Evolutionary conservation across 2,113 vertebrate genomes (phyloP).

Genomic region (Trochalopteron elliotii): DNA sequence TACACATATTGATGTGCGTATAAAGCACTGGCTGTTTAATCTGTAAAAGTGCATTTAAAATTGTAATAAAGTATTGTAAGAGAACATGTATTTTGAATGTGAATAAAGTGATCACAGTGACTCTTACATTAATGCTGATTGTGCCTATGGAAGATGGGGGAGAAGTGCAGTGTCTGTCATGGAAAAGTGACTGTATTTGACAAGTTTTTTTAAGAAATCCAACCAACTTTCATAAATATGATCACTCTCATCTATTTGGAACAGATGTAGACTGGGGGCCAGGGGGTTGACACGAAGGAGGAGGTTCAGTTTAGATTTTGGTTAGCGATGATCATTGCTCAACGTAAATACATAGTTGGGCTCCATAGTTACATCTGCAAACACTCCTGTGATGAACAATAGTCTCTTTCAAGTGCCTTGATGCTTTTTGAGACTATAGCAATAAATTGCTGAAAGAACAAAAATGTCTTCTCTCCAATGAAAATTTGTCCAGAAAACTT

Average conservation of each 20-base stretch:
- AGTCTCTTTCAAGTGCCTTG: not conserved
- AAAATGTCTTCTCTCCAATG: not conserved
- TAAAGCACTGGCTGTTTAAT: not conserved
- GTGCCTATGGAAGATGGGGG: not conserved
- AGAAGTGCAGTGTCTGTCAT: not conserved
- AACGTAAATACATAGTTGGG: not conserved
- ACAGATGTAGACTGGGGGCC: not conserved
- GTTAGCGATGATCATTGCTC: not conserved
- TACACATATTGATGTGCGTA: not conserved
- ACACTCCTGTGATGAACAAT: not conserved
- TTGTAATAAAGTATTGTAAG: not conserved
- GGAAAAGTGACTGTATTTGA: not conserved
- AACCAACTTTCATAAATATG: not conserved
- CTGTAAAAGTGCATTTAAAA: not conserved
- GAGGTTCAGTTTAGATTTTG: not conserved
- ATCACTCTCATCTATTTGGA: not conserved
- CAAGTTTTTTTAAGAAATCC: not conserved
- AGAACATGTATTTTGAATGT: accelerated
- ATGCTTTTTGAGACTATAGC: not conserved
- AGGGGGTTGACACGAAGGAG: not conserved
- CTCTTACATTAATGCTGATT: not conserved
- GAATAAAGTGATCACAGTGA: not conserved
- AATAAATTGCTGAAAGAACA: not conserved
- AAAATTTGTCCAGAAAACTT: not conserved
- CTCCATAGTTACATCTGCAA: constrained; percentile 22